A percentile compares a stretch with the other conserved stretches of the same genome.
phyloP scores from a whole-genome alignment of 2,113 vertebrate genomes.

The Psettodes erumei region DNA sequence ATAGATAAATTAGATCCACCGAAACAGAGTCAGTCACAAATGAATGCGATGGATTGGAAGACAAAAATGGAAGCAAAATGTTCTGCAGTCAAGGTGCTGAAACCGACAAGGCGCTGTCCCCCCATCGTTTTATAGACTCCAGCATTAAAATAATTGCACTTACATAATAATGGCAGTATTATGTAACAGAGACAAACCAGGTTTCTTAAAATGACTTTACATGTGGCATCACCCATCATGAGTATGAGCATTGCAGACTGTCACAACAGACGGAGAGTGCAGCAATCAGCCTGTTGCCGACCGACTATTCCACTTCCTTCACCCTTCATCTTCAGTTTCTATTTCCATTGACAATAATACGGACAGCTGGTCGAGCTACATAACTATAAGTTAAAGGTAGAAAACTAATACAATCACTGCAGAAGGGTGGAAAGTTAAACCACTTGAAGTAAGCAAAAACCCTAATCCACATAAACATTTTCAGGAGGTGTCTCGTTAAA shows the following conservation, averaged over 20 bases:
- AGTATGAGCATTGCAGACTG: constrained; percentile 17
- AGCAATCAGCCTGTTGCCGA: constrained; percentile 13
- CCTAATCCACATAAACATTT: neutral
- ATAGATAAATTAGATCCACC: constrained; percentile 33
- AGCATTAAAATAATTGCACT: constrained; percentile 20
- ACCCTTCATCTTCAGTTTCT: neutral
- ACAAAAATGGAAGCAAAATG: neutral
- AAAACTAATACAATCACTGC: neutral
- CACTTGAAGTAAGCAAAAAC: neutral
- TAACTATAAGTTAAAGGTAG: neutral
- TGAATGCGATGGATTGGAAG: constrained; percentile 5
- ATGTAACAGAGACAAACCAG: constrained; percentile 29
- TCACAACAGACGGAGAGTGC: constrained; percentile 27
- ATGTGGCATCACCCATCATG: constrained; percentile 37
- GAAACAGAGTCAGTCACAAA: neutral
- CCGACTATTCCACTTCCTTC: neutral
- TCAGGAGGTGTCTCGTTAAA: neutral
- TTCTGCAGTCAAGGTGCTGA: neutral
- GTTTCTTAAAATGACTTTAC: neutral
- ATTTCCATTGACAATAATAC: constrained; percentile 16
- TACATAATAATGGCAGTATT: constrained; percentile 31
- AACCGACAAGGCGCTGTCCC: neutral
- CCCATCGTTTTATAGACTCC: neutral
- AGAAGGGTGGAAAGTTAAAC: neutral
- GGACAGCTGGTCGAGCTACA: neutral